phyloP scores from a whole-genome alignment of 2,797 vertebrate species.

The Diglossa cyanea region DNA sequence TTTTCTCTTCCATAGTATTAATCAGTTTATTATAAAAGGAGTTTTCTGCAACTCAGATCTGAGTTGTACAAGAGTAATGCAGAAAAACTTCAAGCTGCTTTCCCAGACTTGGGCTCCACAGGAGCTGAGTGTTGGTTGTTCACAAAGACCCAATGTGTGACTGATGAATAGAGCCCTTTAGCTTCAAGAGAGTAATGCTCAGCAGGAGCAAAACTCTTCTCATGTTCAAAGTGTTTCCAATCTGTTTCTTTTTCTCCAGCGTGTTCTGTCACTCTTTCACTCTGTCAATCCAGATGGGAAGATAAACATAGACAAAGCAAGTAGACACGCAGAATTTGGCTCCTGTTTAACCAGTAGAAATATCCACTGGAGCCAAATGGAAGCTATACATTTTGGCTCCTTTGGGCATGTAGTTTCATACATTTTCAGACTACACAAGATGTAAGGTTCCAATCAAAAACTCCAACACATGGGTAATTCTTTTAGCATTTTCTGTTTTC shows the following conservation, averaged over 20 bases:
- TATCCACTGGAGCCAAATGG: background rate
- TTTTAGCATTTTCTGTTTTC: background rate
- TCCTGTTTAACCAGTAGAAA: background rate
- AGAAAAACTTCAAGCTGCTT: slow-evolving; percentile 6
- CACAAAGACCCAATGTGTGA: background rate
- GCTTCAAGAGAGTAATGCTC: background rate
- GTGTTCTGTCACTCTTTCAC: background rate
- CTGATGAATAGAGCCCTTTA: background rate
- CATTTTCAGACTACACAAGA: background rate
- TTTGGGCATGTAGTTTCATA: background rate
- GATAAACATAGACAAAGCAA: slow-evolving; percentile 1
- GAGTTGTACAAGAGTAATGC: background rate
- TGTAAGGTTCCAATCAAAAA: background rate
- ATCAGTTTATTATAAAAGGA: background rate
- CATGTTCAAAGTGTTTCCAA: background rate
- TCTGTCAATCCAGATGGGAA: background rate
- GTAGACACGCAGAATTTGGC: background rate
- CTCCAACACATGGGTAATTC: background rate
- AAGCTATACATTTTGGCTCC: background rate
- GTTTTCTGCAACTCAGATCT: background rate
- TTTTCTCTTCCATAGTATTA: background rate
- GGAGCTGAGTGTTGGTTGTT: background rate
- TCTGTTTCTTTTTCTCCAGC: background rate
- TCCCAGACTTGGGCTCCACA: background rate
- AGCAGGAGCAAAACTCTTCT: background rate